Conservation (phyloP, 2,113 vertebrate genomes). For the Rhinichthys klamathensis region DNA sequence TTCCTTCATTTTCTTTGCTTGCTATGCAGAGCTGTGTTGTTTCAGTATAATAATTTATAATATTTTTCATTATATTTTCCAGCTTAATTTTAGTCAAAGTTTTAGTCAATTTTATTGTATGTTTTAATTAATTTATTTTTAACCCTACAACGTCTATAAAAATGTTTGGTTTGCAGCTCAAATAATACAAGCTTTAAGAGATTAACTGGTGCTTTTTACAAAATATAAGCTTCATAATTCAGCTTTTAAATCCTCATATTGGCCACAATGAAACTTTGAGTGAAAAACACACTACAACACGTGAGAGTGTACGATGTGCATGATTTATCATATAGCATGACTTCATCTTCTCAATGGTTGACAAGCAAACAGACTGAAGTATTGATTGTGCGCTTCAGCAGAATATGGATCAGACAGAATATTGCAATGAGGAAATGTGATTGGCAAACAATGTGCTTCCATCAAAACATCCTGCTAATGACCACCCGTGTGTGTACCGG, state of each 20-base stretch:
- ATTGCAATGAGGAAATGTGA: background rate
- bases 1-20: background rate
- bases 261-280: background rate
- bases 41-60: too few relatives aligned
- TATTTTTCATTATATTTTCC: too few relatives aligned
- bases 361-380: background rate
- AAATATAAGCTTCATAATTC: background rate
- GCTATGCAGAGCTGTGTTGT: too few relatives aligned
- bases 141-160: background rate
- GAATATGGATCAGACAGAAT: constrained; percentile 7
- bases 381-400: constrained; percentile 4
- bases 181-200: too few relatives aligned
- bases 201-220: background rate
- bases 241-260: background rate
- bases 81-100: too few relatives aligned
- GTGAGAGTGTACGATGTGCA: background rate
- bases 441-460: constrained; percentile 24
- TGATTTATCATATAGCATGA: background rate
- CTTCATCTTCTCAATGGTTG: background rate
- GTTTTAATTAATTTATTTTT: too few relatives aligned
- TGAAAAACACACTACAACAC: background rate
- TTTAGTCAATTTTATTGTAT: too few relatives aligned
- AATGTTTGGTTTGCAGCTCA: background rate
- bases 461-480: constrained; percentile 44
- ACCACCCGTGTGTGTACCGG: background rate